phyloP scores from a whole-genome alignment of 2,888 invertebrate species.

The Drosophila lutescens region DNA sequence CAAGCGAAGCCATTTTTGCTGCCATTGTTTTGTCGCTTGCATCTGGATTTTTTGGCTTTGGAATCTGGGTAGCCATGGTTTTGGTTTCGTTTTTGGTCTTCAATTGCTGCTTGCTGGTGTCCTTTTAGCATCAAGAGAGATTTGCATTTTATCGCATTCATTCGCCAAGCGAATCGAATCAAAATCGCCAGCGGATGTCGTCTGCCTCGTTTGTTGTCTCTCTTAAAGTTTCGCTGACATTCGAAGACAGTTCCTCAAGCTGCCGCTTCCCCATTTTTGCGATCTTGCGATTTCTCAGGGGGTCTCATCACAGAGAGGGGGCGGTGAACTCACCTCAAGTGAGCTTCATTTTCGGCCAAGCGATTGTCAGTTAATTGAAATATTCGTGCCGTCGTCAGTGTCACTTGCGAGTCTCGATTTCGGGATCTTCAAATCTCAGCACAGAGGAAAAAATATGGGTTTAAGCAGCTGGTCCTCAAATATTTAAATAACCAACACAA shows the following conservation, averaged over 20 bases:
- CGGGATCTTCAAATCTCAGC: conserved; percentile 1
- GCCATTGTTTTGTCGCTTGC: conserved; percentile 64
- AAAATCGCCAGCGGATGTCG: conserved; percentile 56
- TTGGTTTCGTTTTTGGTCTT: conserved; percentile 39
- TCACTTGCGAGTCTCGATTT: conserved; percentile 14
- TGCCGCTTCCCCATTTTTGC: too few relatives aligned
- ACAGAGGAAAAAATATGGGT: conserved; percentile 1
- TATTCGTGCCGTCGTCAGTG: conserved; percentile 68
- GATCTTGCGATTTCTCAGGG: conserved; percentile 17
- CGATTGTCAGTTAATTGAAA: conserved; percentile 76
- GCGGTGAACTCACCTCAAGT: conserved; percentile 40
- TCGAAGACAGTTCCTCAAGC: conserved; percentile 26
- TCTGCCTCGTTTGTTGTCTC: conserved; percentile 52
- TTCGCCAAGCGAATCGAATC: conserved; percentile 41
- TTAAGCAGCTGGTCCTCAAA: not conserved
- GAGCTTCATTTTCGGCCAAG: conserved; percentile 62
- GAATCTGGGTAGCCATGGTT: conserved; percentile 35
- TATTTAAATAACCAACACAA: not conserved
- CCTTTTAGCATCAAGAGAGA: conserved; percentile 78
- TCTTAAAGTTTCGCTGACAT: conserved; percentile 53
- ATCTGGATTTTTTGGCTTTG: conserved; percentile 42
- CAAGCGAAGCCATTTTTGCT: conserved; percentile 61
- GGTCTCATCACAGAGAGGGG: conserved; percentile 3
- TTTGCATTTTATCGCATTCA: conserved; percentile 79
- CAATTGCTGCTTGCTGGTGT: conserved; percentile 61